phyloP scores from a whole-genome alignment of 2,888 invertebrate genomes.

The Torymus texanus region DNA sequence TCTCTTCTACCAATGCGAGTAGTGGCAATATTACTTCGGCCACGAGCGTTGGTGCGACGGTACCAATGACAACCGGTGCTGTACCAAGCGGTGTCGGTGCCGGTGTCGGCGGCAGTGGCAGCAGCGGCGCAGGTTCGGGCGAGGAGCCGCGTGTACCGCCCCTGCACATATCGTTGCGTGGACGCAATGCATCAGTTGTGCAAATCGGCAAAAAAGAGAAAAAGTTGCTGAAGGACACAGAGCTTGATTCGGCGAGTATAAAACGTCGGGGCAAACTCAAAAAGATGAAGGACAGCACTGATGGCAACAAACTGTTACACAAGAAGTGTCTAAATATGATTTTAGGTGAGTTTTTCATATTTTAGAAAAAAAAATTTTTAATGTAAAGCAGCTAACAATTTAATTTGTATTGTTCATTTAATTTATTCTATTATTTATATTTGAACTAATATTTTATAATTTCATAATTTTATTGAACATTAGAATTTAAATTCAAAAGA shows the following conservation, averaged over 20 bases:
- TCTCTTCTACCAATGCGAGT: not conserved
- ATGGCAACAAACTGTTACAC: constrained; percentile 71
- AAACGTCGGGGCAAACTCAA: constrained; percentile 76
- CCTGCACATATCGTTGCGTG: constrained; percentile 89
- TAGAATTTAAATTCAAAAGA: no score
- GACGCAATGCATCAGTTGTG: constrained; percentile 87
- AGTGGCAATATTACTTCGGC: not conserved
- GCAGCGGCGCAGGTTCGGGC: constrained; percentile 38
- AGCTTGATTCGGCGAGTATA: constrained; percentile 66
- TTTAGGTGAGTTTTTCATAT: constrained; percentile 49
- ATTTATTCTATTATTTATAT: no score
- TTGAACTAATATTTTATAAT: no score
- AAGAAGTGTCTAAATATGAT: constrained; percentile 72
- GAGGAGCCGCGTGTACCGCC: constrained; percentile 92
- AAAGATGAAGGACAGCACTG: constrained; percentile 76
- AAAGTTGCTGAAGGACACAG: constrained; percentile 78
- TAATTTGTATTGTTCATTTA: no score
- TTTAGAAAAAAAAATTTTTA: no score
- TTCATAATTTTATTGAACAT: no score
- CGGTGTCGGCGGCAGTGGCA: not conserved
- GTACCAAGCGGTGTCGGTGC: not conserved
- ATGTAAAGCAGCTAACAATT: no score
- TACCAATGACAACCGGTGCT: constrained; percentile 35
- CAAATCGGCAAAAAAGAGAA: constrained; percentile 85
- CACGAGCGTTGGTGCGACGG: constrained; percentile 9